Evolutionary conservation across 2,797 vertebrate species (phyloP), one percentile per base, ranked within the genome.

Genomic region (Arremon aurantiirostris): DNA sequence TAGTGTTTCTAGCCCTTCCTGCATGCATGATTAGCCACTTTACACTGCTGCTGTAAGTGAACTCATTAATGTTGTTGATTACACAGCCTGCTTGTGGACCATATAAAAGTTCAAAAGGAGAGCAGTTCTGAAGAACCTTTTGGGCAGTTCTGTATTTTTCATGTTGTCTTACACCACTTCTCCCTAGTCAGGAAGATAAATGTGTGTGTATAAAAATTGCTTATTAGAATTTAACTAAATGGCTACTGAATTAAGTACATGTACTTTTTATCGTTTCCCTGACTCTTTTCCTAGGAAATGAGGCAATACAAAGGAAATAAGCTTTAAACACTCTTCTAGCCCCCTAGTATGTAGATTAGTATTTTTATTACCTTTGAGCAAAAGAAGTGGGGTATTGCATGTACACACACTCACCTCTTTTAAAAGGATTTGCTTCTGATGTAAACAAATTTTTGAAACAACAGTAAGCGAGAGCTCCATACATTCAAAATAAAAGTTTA

Each of bases 11-110:
- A 71, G 19, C 30, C 39, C 19, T 77, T 77, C 8, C 28, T 60
- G 26, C 1, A 0, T 11, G 7, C 6, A 1, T 6, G 4, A 16
- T 65, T 57, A 52, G 23, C 32, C 49, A 14, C 53, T 64, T 79
- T 15, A 21, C 1, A 0, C 42, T 72, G 42, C 47, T 56, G 8
- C 60, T 12, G 0, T n/a, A 73, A n/a, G 20, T 21, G 50, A 72
- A 30, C 6, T 12, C 12, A n/a, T 35, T 21, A 20, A 5, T 21
- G 2, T 8, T n/a, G 19, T 24, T 71, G 49, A 26, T 76, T 44
- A 44, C 27, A 46, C 34, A 65, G 14, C 26, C n/a, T 71, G 28
- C 41, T 26, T 2, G 0, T 19, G 35, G 57, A 49, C 18, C 9
- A 6, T 37, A 18, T 10, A 8, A 39, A 65, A 73, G 26, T 19